Evolutionary conservation across 2,797 vertebrate genomes (phyloP).

Genomic region (Xiphorhynchus erythropygius): DNA sequence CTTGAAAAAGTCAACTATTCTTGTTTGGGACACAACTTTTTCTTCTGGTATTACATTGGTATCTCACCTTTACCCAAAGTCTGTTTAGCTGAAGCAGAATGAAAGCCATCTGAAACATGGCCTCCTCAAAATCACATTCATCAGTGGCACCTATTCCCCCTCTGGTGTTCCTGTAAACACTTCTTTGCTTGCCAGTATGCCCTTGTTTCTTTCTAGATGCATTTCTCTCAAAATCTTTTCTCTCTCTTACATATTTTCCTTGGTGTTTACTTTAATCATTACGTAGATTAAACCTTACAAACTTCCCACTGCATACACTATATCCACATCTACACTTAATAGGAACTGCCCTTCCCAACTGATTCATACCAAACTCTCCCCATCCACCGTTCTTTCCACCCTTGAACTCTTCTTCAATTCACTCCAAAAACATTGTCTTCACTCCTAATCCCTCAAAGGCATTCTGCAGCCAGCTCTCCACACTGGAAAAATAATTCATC

Average conservation of each 20-base stretch:
- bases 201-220: background rate
- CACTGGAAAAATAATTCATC: background rate
- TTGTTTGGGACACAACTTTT: background rate
- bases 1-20: background rate
- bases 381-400: background rate
- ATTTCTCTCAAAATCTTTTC: background rate
- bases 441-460: background rate
- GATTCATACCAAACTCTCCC: background rate
- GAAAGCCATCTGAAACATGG: background rate
- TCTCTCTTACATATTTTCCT: background rate
- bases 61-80: background rate
- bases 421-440: background rate
- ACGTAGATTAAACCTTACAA: background rate
- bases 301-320: accelerated
- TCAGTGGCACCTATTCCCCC: background rate
- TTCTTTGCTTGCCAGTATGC: background rate
- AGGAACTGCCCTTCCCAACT: background rate
- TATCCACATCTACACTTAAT: background rate
- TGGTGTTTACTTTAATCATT: background rate
- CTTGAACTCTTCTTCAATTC: background rate
- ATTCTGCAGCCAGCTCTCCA: background rate
- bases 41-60: background rate
- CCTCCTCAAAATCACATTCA: background rate
- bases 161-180: background rate
- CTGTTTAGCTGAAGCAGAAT: background rate